Base-by-base conservation (phyloP, 2,113 vertebrate genomes). In the Rhinogobius similis region DNA sequence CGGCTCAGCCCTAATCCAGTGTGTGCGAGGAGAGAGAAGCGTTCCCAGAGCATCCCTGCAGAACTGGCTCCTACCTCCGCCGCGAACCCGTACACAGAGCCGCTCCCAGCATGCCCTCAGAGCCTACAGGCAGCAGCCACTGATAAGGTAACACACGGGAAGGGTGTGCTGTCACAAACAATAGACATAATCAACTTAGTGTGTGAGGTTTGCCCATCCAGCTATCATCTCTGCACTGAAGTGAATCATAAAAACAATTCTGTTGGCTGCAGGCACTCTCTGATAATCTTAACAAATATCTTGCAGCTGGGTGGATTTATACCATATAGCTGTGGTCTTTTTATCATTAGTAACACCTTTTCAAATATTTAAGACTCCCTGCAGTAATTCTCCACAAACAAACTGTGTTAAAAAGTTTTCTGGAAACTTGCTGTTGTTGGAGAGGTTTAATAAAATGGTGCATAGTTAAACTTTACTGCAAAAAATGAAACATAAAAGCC, bases 21-120 rank as follows among this genome's bases (percentile, higher is more conserved):
- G 68, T 87, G 83, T 69, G 32, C 65, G 4, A 78, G 78, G 0
- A 32, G 78, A 0, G 13, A 81, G 29, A 81, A 81, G 59, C 83
- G 81, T 68, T 70, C 86, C 79, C 80, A 88, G 80, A 85, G 93
- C 21, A 38, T 79, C 74, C 89, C 91, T 0, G 41, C 86, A 24
- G 95, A 93, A 78, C 75, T 87, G 1, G 82, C 82, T 1, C 79
- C 87, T 24, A 73, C 93, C 16, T 77, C 67, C 77, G 83, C 81
- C 67, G 20, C 29, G 5, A 90, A 81, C 76, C 50, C 82, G 62
- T 62, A 83, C 32, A 46, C 86, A 41, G 88, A 85, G 68, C 84
- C 85, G 62, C 88, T 86, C 63, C 41, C 83, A n/a, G 89, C 85
- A 61, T 81, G 82, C 74, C 52, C 82, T 5, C 78, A 88, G 39